phyloP scores from a whole-genome alignment of 1,140 invertebrate species.

The Drosophila sp. region DNA sequence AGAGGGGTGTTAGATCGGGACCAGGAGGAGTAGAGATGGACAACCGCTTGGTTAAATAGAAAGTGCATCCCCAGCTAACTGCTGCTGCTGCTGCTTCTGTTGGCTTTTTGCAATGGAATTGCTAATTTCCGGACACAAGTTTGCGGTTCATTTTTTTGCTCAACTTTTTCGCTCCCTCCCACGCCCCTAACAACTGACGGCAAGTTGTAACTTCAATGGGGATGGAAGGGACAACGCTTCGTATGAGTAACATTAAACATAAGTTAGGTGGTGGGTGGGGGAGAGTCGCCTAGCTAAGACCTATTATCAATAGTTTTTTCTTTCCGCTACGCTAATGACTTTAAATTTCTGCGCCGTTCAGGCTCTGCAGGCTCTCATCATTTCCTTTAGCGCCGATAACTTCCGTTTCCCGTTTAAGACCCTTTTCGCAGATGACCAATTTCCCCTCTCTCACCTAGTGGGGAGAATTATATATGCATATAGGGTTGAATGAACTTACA shows the following conservation, averaged over 20 bases:
- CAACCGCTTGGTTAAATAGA: constrained; percentile 50
- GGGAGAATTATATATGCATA: neutral
- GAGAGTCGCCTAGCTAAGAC: neutral
- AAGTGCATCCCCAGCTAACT: constrained; percentile 47
- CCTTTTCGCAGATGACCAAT: constrained; percentile 39
- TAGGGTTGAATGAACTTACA: constrained; percentile 85
- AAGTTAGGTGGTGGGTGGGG: constrained; percentile 20
- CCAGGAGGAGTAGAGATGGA: constrained; percentile 18
- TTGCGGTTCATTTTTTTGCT: constrained; percentile 61
- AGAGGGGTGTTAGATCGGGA: constrained; percentile 11
- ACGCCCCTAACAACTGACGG: too few species aligned
- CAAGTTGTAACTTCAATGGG: constrained; percentile 20
- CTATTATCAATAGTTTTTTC: constrained; percentile 55
- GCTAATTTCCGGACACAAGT: constrained; percentile 78
- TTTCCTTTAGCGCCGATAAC: constrained; percentile 67
- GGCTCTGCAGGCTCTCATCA: constrained; percentile 41
- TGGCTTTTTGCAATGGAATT: constrained; percentile 74
- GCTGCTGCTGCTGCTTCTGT: constrained; percentile 49
- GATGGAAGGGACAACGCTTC: constrained; percentile 25
- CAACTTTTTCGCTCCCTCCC: constrained; percentile 29
- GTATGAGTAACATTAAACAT: constrained; percentile 52
- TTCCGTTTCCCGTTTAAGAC: constrained; percentile 53
- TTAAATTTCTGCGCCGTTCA: constrained; percentile 23
- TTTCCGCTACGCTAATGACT: constrained; percentile 49
- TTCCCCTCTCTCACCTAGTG: constrained; percentile 22